Base-by-base conservation (phyloP, 1,140 invertebrate genomes). In the Helicorthomorpha holstii region DNA sequence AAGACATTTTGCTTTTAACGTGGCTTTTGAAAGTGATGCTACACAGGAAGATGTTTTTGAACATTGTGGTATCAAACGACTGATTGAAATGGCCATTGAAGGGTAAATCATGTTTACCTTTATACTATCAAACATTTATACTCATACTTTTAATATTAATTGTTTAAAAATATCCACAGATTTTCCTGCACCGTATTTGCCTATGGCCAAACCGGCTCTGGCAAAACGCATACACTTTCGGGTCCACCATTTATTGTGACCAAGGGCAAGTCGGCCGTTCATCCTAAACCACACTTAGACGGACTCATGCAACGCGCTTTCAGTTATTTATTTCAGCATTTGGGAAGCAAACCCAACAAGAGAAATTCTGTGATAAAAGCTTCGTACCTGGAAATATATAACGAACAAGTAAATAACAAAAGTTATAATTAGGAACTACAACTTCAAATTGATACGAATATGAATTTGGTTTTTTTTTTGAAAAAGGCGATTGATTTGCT, bases 151-250 rank as follows among this genome's bases (percentile, higher is more conserved):
- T 7, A 19, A 19, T 10, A 22, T 46, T 46, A 10, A 19, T 7
- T 19, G 19, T 7, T 51, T 34, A 55, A n/a, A 12, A 7, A 38
- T 41, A 50, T 29, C 56, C 48, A 41, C 50, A 65, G 74, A 0
- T 96, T 93, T 66, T 87, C 86, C 54, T 87, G 87, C 56, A 97
- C 93, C 2, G 80, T 80, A 10, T 87, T 93, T 65, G 95, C 93
- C 61, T 98, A 98, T 68, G 93, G 93, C 42, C 92, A 97, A 69
- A 98, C 92, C 0, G 92, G 92, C 22, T 90, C 86, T 61, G 92
- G 92, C 12, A 97, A 97, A 70, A 96, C 92, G 0, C 89, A 91
- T 64, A 93, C 91, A 0, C 76, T 97, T 44, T 93, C 90, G 0
- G 91, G 91, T 49, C 90, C 89, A 46, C 89, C 85, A 16, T 34